phyloP scores from a whole-genome alignment of 2,888 invertebrate species.

The Lepidocyrtoides sp. region DNA sequence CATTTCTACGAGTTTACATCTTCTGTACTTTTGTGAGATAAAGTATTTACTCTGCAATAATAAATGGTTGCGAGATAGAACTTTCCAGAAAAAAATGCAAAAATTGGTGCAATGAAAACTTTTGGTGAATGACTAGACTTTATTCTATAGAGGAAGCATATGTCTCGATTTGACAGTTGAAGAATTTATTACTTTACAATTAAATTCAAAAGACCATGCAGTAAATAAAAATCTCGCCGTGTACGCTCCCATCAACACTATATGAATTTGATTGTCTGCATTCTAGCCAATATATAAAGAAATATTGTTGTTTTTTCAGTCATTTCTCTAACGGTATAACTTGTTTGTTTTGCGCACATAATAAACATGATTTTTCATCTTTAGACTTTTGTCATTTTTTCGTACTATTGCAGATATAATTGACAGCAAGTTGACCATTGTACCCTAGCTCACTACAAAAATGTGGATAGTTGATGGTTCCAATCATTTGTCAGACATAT shows the following conservation, averaged over 20 bases:
- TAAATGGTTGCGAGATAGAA: not conserved
- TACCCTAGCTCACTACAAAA: no score
- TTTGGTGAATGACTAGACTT: not conserved
- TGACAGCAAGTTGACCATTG: no score
- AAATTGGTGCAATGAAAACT: constrained; percentile 30
- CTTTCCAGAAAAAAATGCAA: not conserved
- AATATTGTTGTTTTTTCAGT: no score
- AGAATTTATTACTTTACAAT: not conserved
- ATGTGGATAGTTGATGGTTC: no score
- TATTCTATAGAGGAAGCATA: constrained; percentile 8
- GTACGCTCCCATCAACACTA: no score
- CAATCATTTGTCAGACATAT: no score
- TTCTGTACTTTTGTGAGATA: not conserved
- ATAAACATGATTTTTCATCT: not conserved
- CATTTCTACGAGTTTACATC: not conserved
- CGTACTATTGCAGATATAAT: no score
- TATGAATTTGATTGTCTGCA: no score
- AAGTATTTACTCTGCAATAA: not conserved
- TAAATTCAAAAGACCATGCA: no score
- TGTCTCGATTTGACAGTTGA: not conserved
- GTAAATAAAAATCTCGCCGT: not conserved
- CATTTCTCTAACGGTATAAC: no score
- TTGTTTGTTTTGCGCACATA: not conserved
- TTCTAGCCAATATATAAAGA: no score
- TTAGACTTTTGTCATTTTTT: no score